Evolutionary conservation across 2,113 vertebrate species (phyloP).

Genomic region (Halcyon malimbica): DNA sequence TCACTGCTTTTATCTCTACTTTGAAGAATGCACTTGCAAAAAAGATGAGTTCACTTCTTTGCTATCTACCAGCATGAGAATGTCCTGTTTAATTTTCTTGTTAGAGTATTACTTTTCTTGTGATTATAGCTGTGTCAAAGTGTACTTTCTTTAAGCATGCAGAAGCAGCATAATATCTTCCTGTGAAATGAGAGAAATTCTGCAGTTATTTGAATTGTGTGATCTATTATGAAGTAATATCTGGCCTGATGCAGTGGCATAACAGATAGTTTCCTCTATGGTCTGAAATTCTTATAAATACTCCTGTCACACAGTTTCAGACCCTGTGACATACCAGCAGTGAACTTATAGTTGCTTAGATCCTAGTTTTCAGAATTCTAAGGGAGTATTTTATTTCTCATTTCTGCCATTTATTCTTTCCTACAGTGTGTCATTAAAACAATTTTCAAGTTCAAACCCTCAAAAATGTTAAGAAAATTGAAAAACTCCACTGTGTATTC

Average conservation of each 20-base stretch:
- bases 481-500: background rate
- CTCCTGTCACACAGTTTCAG: background rate
- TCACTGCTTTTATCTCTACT: constrained; percentile 24
- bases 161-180: constrained; percentile 25
- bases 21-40: background rate
- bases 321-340: background rate
- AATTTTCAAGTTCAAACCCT: background rate
- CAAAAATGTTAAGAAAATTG: too few species aligned
- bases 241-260: background rate
- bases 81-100: constrained; percentile 49
- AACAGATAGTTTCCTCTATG: background rate
- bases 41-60: constrained; percentile 37
- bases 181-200: constrained; percentile 61
- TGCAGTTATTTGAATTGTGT: constrained; percentile 31
- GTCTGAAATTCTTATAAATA: constrained; percentile 33
- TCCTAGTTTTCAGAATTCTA: background rate
- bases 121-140: constrained; percentile 17
- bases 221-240: constrained; percentile 1
- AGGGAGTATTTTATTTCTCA: background rate
- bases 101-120: constrained; percentile 58
- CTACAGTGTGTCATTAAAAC: background rate
- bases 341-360: background rate
- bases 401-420: background rate
- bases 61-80: background rate
- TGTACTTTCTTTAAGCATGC: constrained; percentile 21